Conservation (phyloP, 1,140 invertebrate genomes). For the Heterodera carotae region DNA sequence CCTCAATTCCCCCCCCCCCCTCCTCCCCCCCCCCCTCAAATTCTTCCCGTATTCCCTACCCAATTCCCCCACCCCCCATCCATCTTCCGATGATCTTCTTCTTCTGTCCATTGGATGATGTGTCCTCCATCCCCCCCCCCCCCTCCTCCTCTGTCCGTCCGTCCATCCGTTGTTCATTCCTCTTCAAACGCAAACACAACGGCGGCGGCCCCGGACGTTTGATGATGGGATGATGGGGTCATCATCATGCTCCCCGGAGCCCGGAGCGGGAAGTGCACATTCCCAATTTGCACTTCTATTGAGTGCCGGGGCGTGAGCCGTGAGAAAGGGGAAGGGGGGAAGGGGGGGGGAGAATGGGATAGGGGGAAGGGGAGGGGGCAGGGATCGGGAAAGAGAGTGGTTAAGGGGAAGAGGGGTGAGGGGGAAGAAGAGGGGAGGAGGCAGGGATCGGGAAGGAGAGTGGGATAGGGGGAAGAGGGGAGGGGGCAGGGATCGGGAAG, state of each 20-base stretch:
- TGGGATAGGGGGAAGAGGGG: no score
- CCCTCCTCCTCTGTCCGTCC: no score
- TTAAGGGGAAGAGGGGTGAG: no score
- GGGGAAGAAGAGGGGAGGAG: no score
- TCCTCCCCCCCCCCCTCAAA: no score
- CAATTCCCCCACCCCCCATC: no score
- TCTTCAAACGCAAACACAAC: slow-evolving; percentile 18
- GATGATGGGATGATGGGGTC: slow-evolving; percentile 4
- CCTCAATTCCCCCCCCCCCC: not conserved
- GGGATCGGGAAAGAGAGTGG: not conserved
- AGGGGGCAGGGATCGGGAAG: no score
- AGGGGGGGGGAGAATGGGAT: no score
- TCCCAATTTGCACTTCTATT: not conserved
- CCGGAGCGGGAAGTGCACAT: slow-evolving; percentile 1
- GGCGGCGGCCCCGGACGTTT: not conserved
- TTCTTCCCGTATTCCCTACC: not conserved
- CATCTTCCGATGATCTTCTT: no score
- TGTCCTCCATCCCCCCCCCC: not conserved
- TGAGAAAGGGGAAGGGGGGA: not conserved
- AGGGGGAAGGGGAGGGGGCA: no score
- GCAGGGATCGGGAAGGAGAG: no score
- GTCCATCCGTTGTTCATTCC: no score
- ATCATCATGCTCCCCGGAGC: slow-evolving; percentile 1
- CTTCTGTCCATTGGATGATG: not conserved
- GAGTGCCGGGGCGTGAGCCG: slow-evolving; percentile 17